Evolutionary conservation across 2,113 vertebrate genomes (phyloP).

Genomic region (Halcyon malimbica): DNA sequence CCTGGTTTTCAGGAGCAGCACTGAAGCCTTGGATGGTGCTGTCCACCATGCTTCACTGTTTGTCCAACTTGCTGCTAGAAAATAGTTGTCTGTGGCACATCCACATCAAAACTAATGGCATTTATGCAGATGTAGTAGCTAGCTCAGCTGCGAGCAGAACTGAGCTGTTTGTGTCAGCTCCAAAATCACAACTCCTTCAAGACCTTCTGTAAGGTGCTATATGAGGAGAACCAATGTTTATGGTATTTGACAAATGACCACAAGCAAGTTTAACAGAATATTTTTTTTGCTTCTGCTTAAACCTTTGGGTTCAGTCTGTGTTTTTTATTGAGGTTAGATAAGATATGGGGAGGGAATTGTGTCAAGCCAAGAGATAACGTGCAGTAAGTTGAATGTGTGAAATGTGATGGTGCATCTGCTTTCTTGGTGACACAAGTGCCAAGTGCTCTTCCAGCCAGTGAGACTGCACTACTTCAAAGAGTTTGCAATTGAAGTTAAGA

Average conservation of each 20-base stretch:
- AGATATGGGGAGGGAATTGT: not conserved
- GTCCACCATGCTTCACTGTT: fast-evolving
- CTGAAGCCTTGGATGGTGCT: not conserved
- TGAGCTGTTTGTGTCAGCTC: not conserved
- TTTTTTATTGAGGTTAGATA: not conserved
- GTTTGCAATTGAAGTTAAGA: not conserved
- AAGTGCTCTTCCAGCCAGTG: not conserved
- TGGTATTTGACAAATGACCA: not conserved
- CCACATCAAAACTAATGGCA: not conserved
- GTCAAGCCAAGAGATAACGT: not conserved
- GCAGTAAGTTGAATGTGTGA: not conserved
- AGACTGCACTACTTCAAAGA: not conserved
- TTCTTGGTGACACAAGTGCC: not conserved
- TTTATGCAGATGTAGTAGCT: not conserved
- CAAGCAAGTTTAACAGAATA: not conserved
- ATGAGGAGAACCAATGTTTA: not conserved
- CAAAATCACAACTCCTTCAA: not conserved
- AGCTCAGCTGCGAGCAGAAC: not conserved
- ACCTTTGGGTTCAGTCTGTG: not conserved
- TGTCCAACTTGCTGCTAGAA: not conserved
- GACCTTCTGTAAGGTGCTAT: fast-evolving
- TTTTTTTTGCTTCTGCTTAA: not conserved
- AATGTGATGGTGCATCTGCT: not conserved
- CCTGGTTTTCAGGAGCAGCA: not conserved
- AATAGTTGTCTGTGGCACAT: not conserved